Evolutionary conservation across 2,888 invertebrate genomes (phyloP), one percentile per base, ranked within the genome.

Genomic region (Drosophila formosana): DNA sequence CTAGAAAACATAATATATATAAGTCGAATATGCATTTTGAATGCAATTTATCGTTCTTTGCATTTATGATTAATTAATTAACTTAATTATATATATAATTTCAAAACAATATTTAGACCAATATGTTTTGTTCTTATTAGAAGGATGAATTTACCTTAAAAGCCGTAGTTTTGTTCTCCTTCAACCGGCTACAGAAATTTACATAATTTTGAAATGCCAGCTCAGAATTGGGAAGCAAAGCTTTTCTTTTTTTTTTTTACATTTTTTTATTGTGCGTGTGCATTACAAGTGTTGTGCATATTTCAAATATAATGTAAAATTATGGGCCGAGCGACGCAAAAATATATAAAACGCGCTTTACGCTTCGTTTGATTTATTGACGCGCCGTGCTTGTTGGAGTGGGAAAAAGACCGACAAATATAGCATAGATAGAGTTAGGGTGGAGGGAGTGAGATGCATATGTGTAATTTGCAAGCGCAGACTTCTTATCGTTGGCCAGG

Each of bases 321-420:
- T 78, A 74, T 66, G 63, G 60, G 23, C n/a, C n/a, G n/a, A n/a
- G n/a, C 30, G 32, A 23, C 34, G 47, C 30, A 52, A 43, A 57
- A 79, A 69, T 26, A 80, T 86, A 85, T 82, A 72, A 83, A 80
- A 70, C 55, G 64, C 63, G 62, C 76, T 75, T 79, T 71, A 82
- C 68, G 83, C 75, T 68, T 78, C 80, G 85, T 79, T 87, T 87
- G 88, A 87, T 83, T 83, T 83, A 83, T 71, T 61, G 60, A 66
- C 67, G 47, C 55, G 37, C 7, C 25, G 45, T 43, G 30, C 34
- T 28, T 41, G 39, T 28, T 26, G 13, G 28, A 32, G 55, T 28
- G 11, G 7, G 32, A 57, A 25, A 8, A 11, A 9, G 25, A 45
- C 9, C 25, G 13, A 37, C 18, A 28, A 32, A 34, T 8, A 18